These are phyloP conservation scores for Byasa hedistus DNA, from an alignment of 2,888 invertebrate genomes.

Conservation along the genomic window DNA sequence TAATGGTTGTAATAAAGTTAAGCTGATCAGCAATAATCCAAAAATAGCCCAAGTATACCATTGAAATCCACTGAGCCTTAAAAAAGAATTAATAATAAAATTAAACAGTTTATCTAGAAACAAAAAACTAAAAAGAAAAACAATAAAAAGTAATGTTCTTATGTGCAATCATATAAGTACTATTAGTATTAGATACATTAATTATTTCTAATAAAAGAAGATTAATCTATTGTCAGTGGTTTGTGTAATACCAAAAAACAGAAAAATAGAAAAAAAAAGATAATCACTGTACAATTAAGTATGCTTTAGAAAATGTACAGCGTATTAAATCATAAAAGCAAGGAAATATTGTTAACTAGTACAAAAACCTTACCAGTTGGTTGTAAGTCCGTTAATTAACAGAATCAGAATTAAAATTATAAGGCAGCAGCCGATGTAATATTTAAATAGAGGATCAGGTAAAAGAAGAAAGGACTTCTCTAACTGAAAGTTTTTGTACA, in stretches of 20 bases:
- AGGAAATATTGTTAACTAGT: neutral
- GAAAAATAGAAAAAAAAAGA: no score
- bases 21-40: conserved; percentile 43
- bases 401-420: conserved; percentile 59
- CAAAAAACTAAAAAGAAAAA: no score
- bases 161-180: no score
- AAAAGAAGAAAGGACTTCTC: conserved; percentile 87
- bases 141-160: no score
- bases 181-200: no score
- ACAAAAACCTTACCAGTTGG: conserved; percentile 55
- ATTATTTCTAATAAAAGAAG: no score
- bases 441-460: conserved; percentile 92
- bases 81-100: conserved; percentile 34
- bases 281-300: no score
- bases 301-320: no score
- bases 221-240: no score
- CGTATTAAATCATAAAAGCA: no score
- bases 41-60: conserved; percentile 60
- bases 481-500: conserved; percentile 73
- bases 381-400: conserved; percentile 63
- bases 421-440: conserved; percentile 78
- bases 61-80: conserved; percentile 55
- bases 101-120: neutral
- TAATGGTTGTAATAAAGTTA: conserved; percentile 81
- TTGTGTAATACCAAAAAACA: no score